Conservation (phyloP, 2,113 vertebrate species). For the Melanostigma gelatinosum region DNA sequence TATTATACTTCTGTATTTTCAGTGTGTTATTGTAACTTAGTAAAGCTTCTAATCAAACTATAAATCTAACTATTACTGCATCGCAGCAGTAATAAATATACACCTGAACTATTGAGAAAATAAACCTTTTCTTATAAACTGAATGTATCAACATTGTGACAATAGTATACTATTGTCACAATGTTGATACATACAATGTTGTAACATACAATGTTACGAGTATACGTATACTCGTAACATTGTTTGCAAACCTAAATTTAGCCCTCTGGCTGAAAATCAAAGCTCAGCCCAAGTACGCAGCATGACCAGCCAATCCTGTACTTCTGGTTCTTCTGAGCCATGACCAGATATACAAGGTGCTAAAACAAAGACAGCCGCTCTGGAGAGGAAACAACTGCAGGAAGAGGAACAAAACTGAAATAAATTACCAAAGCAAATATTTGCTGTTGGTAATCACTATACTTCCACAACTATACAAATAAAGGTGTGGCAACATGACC, state of each 20-base stretch:
- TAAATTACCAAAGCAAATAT: neutral
- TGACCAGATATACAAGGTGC: neutral
- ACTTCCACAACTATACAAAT: neutral
- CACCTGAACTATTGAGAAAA: neutral
- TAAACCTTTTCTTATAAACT: neutral
- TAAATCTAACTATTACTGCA: neutral
- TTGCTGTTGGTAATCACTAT: neutral
- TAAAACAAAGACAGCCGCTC: conserved; percentile 1
- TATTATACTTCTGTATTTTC: neutral
- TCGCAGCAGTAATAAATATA: neutral
- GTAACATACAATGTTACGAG: too few species aligned
- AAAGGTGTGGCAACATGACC: neutral
- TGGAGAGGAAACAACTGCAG: neutral
- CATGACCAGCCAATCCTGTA: conserved; percentile 51
- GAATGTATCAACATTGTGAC: neutral
- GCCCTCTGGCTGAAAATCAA: neutral
- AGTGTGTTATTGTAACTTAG: neutral
- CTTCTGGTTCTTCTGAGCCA: conserved; percentile 44
- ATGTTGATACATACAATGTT: too few species aligned
- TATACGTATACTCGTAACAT: neutral
- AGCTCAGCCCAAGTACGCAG: neutral
- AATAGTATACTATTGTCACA: too few species aligned
- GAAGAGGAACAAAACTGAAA: neutral
- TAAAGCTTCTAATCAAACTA: neutral
- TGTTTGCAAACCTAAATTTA: neutral